Evolutionary conservation across 2,113 vertebrate genomes (phyloP), one percentile per base, ranked within the genome.

Genomic region (Psittacula cyanocephala): DNA sequence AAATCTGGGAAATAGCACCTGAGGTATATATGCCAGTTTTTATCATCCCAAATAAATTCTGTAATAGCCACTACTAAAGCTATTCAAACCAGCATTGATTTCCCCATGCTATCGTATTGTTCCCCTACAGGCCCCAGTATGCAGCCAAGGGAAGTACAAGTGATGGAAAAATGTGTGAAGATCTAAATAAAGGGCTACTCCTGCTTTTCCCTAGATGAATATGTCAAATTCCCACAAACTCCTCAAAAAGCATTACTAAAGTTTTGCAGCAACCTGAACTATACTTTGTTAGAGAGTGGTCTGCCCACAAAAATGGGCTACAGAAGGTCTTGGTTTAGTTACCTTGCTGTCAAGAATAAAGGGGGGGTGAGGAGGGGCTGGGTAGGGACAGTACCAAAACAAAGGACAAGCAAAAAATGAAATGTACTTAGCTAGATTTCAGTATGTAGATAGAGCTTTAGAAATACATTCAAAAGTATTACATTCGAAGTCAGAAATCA

Each of bases 321-420:
- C 17, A 10, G 3, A 65, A 28, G 28, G 25, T 33, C 55, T 79
- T 68, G 37, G 13, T 83, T 64, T 60, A 44, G 39, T 41, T 44
- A 60, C 3, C 15, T 13, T 3, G 1, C 13, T 57, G 7, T 41
- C 23, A 64, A 62, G 17, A 33, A 71, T 10, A 18, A 47, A 29
- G 69, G 31, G 8, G 11, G 8, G 6, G 31, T 10, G 19, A 4
- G 7, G 4, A 7, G 8, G 3, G n/a, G 22, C 4, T 37, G 59
- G 17, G 15, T n/a, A 15, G 22, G 2, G 1, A 53, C 5, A 52
- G 4, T 5, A 17, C 0, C 7, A 22, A 57, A 64, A 11, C 8
- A 31, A 88, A 75, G 17, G 43, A 53, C 13, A n/a, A 81, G 10
- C 2, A 7, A 52, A 67, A 78, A 75, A 46, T 11, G 8, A 62